Base-by-base conservation (phyloP, 2,797 vertebrate genomes). In the Chrosomus eos region DNA sequence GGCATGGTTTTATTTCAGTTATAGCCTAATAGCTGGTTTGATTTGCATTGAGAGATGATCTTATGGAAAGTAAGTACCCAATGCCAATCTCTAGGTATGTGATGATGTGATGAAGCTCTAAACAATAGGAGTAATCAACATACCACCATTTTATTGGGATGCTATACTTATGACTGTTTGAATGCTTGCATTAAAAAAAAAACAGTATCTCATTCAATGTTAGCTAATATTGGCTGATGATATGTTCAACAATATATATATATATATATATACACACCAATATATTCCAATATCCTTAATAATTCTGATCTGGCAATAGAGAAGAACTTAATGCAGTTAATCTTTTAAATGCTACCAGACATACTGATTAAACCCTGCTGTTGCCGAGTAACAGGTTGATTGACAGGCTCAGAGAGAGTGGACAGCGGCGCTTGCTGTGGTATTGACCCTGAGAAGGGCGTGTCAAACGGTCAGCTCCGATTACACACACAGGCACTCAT, bases 361-460 rank as follows among this genome's bases (percentile, higher is more conserved):
- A 40, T 83, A 73, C 64, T 87, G 86, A 80, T 67, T 82, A 58
- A 87, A 87, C 26, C 68, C 83, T 36, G 80, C 75, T 87, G 88
- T 86, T 86, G 84, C 88, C 14, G 72, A 77, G 88, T 85, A 85
- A 86, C 87, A 5, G 64, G 9, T 48, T 90, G 92, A 93, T 87
- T 91, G 92, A 91, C 90, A 86, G 89, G 89, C 81, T 81, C 33
- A 70, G 40, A 48, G 64, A 85, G 72, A 85, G 89, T 85, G 89
- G 91, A 89, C 86, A 55, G 86, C 86, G 82, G 64, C 84, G 60
- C 90, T 87, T 86, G 87, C 90, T 36, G 64, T 81, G 87, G 90
- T 55, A 38, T 64, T 89, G 92, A 93, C 92, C 91, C 88, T n/a
- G 18, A 55, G 19, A 85, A 90, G 92, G 92, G 91, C 84, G 87